Conservation (phyloP, 2,797 vertebrate species). For the Lacerta agilis region DNA sequence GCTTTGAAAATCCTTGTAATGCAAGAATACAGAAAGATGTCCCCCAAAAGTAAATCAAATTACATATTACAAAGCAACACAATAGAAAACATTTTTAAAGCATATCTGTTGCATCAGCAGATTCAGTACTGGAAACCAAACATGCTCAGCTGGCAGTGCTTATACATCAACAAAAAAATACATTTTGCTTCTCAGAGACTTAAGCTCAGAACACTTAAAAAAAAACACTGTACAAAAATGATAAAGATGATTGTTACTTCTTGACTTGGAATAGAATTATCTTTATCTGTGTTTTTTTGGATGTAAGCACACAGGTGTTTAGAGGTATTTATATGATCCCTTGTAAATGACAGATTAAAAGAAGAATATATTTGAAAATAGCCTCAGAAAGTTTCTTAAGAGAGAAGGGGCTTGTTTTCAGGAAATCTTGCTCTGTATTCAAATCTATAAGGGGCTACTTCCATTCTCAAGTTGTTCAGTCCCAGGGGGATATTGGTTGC, state of each 20-base stretch:
- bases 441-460: neutral
- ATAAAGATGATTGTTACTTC: slow-evolving; percentile 7
- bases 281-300: slow-evolving; percentile 23
- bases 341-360: neutral
- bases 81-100: slow-evolving; percentile 13
- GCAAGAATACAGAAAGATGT: slow-evolving; percentile 25
- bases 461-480: neutral
- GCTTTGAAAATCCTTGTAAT: slow-evolving; percentile 32
- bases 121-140: slow-evolving; percentile 36
- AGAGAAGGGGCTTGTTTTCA: neutral
- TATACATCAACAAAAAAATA: slow-evolving; percentile 30
- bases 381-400: neutral
- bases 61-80: neutral
- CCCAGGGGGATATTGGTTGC: too few species aligned
- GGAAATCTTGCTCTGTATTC: neutral
- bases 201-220: neutral
- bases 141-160: slow-evolving; percentile 21
- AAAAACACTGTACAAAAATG: neutral
- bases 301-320: slow-evolving; percentile 12
- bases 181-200: slow-evolving; percentile 24
- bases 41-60: neutral
- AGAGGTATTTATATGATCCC: slow-evolving; percentile 33
- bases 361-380: neutral
- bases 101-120: slow-evolving; percentile 16
- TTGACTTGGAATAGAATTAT: neutral